Base-by-base conservation (phyloP, 2,113 vertebrate genomes). In the Tautogolabrus adspersus region DNA sequence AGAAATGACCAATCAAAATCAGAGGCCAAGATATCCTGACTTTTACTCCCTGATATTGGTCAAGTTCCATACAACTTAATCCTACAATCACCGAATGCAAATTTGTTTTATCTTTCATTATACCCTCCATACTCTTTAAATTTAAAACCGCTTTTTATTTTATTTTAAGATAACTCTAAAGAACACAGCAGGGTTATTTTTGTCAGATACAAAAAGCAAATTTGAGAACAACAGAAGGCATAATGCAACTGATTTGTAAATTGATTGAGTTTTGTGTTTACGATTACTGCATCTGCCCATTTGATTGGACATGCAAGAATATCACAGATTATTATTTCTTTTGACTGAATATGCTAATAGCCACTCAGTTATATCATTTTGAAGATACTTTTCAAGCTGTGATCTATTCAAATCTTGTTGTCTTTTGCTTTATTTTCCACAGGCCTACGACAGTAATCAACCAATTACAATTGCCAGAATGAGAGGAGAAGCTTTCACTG, bases 341-440 rank as follows among this genome's bases (percentile, higher is more conserved):
- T 12, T 22, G 56, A 57, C 5, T 70, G 11, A 46, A 66, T 69
- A 42, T 64, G 5, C 11, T 44, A 64, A 21, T 62, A 56, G 46
- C 18, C 12, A 54, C 13, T 72, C 5, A 54, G 19, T 57, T 69
- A 38, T 1, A 61, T 59, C 42, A 26, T 19, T 38, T n/a, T 38
- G 10, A 7, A 68, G 19, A 38, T 6, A 58, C 10, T 10, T 56
- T 75, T 63, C 38, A 73, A 64, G 51, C 47, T 51, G 52, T 63
- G 18, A 34, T 68, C 10, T 1, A 0, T 77, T 49, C 1, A 81
- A 65, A 72, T 64, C 18, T 2, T 46, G 64, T 68, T 54, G 16
- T 81, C 54, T 5, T 85, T 86, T 91, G 67, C 57, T 88, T 90
- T 87, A 26, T 85, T 83, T 88, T 85, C 57, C 49, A 65, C 82